Evolutionary conservation across 2,113 vertebrate species (phyloP), one percentile per base, ranked within the genome.

Genomic region (Cariama cristata): DNA sequence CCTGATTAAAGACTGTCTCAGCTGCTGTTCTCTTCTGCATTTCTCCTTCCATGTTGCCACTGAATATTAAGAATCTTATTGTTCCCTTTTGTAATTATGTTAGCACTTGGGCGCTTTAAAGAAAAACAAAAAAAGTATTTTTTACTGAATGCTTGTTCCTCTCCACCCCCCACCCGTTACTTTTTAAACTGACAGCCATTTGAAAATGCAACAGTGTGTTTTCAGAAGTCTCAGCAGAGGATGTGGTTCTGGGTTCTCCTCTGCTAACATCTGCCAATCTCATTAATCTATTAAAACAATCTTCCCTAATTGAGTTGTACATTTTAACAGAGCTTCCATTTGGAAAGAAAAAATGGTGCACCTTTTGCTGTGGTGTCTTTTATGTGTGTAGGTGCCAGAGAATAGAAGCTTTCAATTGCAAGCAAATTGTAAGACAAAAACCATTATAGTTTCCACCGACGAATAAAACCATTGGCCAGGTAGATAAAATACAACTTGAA

Each of bases 1-100:
- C 44, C 84, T 96, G 94, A 96, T 97, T 97, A 96, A 96, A 95
- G 38, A 56, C 50, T 63, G 28, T 38, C 85, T 96, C 92, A 97
- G 88, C 94, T 96, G 96, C 76, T 88, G 35, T 92, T 95, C 69
- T 86, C 52, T 62, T 76, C 81, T 94, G 50, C n/a, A 13, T 90
- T 96, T 91, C 94, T 63, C 58, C 20, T 76, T 92, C 62, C 32
- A 21, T 35, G 49, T 71, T 76, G 64, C 49, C 52, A 49, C 33
- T 45, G 73, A 86, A 84, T 50, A 79, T 79, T 73, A 90, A 69
- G 50, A 90, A 84, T 55, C 21, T 73, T 68, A 96, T 90, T 97
- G 85, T 96, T 97, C 62, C 30, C 33, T 90, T 89, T 79, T 58
- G 67, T 90, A 88, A 95, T 84, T 89, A 69, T 67, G 69, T 90